Evolutionary conservation across 2,113 vertebrate genomes (phyloP).

Genomic region (Cephalophus harveyi): DNA sequence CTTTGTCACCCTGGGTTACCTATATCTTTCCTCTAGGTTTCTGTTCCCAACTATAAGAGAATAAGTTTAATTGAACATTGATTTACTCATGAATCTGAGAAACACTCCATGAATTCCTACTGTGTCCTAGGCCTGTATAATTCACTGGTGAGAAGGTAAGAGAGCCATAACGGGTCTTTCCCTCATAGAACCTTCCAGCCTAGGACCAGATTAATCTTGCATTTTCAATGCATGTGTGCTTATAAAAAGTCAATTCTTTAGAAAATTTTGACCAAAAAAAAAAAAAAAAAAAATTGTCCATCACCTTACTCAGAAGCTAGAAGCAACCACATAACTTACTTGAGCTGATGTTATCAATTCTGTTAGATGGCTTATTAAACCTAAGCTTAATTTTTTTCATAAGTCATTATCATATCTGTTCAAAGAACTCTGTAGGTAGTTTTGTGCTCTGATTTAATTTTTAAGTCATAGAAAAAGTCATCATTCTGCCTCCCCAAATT

Average conservation of each 20-base stretch:
- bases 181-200: neutral
- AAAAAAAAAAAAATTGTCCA: neutral
- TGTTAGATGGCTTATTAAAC: neutral
- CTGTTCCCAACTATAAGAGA: neutral
- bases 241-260: neutral
- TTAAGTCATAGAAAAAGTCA: neutral
- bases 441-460: neutral
- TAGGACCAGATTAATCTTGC: neutral
- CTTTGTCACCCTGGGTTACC: neutral
- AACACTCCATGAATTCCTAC: neutral
- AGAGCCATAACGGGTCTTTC: neutral
- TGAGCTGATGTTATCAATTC: neutral
- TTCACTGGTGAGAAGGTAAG: neutral
- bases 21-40: neutral
- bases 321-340: neutral
- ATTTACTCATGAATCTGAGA: neutral
- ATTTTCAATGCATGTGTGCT: neutral
- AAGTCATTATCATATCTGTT: neutral
- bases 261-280: neutral
- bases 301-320: neutral
- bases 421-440: neutral
- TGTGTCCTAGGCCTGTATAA: neutral
- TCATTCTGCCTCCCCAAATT: neutral
- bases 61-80: neutral
- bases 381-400: neutral